phyloP scores from a whole-genome alignment of 2,888 invertebrate genomes.

The Spatulosminthurus flaviceps region DNA sequence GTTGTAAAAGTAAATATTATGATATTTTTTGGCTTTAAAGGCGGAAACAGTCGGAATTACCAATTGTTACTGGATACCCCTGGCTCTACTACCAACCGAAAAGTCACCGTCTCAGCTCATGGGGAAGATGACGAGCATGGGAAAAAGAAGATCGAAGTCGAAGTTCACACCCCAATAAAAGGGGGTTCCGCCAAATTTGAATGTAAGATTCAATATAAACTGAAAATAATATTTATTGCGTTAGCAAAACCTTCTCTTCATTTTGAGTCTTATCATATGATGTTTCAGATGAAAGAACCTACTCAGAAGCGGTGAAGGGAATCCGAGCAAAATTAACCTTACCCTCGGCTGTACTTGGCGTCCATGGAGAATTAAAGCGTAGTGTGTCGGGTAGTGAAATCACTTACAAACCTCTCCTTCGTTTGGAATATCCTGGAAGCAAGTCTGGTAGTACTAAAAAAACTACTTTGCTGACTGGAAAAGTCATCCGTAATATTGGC shows the following conservation, averaged over 20 bases:
- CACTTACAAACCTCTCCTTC: constrained; percentile 35
- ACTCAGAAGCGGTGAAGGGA: constrained; percentile 26
- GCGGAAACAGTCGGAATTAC: constrained; percentile 16
- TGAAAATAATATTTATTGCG: neutral
- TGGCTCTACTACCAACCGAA: constrained; percentile 24
- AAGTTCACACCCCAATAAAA: constrained; percentile 32
- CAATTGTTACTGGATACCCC: constrained; percentile 36
- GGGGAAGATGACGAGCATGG: neutral
- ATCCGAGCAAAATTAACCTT: constrained; percentile 31
- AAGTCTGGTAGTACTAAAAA: neutral
- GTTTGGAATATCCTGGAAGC: constrained; percentile 35
- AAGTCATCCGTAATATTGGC: constrained; percentile 9
- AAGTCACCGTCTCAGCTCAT: constrained; percentile 16
- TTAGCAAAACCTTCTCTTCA: too few relatives aligned
- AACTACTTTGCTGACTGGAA: constrained; percentile 25
- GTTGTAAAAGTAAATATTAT: too few relatives aligned
- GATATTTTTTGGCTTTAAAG: neutral
- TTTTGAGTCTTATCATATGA: neutral
- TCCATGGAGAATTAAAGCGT: constrained; percentile 28
- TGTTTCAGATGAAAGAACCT: constrained; percentile 39
- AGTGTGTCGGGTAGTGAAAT: neutral
- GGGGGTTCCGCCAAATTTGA: neutral
- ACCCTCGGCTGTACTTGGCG: constrained; percentile 1
- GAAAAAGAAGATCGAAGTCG: constrained; percentile 16
- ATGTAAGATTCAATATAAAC: constrained; percentile 11